These are phyloP conservation scores for Podarcis lilfordi DNA, from an alignment of 2,797 vertebrate genomes.

Conservation along the genomic window DNA sequence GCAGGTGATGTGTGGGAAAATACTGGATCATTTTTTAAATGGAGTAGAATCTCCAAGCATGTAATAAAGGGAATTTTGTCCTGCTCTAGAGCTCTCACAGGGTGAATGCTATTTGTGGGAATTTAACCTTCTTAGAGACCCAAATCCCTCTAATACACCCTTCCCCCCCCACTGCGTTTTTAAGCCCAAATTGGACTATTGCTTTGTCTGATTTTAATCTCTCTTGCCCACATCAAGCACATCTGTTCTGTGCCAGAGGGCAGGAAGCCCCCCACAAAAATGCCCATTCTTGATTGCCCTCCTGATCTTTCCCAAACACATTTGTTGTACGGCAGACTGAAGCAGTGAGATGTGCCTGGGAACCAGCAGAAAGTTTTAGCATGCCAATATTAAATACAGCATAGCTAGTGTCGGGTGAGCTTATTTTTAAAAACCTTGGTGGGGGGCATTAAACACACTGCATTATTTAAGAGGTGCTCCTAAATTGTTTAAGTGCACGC, in stretches of 20 bases:
- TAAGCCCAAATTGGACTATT: background rate
- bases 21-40: background rate
- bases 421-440: background rate
- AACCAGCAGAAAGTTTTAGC: background rate
- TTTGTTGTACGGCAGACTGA: background rate
- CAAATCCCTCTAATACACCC: fast-evolving
- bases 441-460: background rate
- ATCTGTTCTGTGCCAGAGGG: constrained; percentile 58
- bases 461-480: background rate
- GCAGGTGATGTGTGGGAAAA: background rate
- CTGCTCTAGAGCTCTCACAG: background rate
- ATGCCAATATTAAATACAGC: background rate
- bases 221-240: constrained; percentile 10
- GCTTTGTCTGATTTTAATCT: background rate
- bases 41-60: fast-evolving
- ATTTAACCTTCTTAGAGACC: background rate
- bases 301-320: background rate
- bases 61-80: background rate
- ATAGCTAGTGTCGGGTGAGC: background rate
- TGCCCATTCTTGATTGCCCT: background rate
- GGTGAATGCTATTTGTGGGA: background rate
- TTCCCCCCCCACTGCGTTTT: background rate
- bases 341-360: background rate
- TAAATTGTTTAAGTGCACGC: too few species aligned
- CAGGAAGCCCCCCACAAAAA: constrained; percentile 47